Base-by-base conservation (phyloP, 2,113 vertebrate species). In the Geococcyx californianus region DNA sequence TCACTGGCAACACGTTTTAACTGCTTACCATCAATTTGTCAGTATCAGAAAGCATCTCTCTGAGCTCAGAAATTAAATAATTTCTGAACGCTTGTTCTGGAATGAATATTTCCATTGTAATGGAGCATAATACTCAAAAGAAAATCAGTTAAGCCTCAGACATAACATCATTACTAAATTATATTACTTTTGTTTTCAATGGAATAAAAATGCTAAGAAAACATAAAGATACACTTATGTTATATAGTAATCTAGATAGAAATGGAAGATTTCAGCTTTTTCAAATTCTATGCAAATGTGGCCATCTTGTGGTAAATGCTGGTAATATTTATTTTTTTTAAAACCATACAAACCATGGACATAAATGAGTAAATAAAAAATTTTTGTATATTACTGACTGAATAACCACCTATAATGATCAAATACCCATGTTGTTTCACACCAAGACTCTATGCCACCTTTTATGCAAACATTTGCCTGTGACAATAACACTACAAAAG, bases 221-320 rank as follows among this genome's bases (percentile, higher is more conserved):
- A n/a, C n/a, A n/a, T n/a, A n/a, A n/a, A n/a, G n/a, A n/a, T n/a
- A n/a, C n/a, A n/a, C n/a, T n/a, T n/a, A n/a, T n/a, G n/a, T n/a
- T n/a, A 58, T 33, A 31, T 5, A 64, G 38, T 16, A 10, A 77
- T 10, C 45, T 19, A 58, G 8, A 51, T 2, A 14, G 12, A 80
- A 47, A 80, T 2, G 1, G 2, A 2, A 51, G 6, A 20, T 40
- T 54, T 67, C 13, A 5, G 36, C 29, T 86, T 90, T 40, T 63
- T 62, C 77, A 66, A 97, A 97, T 86, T 82, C 95, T 96, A 96
- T 96, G 92, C 69, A 95, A 94, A 93, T 80, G 52, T 63, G 79
- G 97, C 97, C 98, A 98, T 98, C 98, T 97, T 96, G 98, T 98
- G 98, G 98, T 67, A 96, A 74, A 91, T 28, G 16, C 14, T 59